These are phyloP conservation scores for Armadillidium nasatum DNA, from an alignment of 1,140 invertebrate genomes.

Conservation along the genomic window DNA sequence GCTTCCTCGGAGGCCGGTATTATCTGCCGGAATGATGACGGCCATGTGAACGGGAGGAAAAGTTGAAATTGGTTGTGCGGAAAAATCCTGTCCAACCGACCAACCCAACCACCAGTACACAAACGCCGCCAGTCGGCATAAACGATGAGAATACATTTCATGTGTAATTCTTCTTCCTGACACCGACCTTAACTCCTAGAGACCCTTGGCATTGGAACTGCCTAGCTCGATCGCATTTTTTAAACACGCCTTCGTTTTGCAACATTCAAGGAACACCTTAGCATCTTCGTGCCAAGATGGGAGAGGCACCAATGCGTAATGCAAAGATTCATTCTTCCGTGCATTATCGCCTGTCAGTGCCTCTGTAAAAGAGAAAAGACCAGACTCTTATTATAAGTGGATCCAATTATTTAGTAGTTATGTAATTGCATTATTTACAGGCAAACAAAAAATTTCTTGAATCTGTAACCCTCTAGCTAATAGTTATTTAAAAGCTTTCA, in stretches of 20 bases:
- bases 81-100: neutral
- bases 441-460: too few relatives aligned
- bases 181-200: constrained; percentile 34
- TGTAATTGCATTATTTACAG: too few relatives aligned
- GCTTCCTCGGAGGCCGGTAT: neutral
- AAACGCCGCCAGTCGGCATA: neutral
- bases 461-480: too few relatives aligned
- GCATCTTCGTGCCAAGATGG: constrained; percentile 37
- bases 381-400: constrained; percentile 42
- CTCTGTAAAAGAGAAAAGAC: constrained; percentile 43
- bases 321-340: constrained; percentile 41
- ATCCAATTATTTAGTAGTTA: constrained; percentile 21
- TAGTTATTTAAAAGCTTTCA: too few relatives aligned
- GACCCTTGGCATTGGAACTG: constrained; percentile 32
- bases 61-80: neutral
- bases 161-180: constrained; percentile 29
- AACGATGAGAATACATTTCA: constrained; percentile 23
- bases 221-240: neutral
- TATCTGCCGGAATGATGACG: neutral
- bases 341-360: constrained; percentile 42
- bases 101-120: too few relatives aligned
- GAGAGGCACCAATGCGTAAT: constrained; percentile 42
- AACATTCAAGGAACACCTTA: constrained; percentile 34
- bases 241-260: constrained; percentile 17
- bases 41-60: neutral